Evolutionary conservation across 2,113 vertebrate species (phyloP), one percentile per base, ranked within the genome.

Genomic region (Microcebus jonahi): DNA sequence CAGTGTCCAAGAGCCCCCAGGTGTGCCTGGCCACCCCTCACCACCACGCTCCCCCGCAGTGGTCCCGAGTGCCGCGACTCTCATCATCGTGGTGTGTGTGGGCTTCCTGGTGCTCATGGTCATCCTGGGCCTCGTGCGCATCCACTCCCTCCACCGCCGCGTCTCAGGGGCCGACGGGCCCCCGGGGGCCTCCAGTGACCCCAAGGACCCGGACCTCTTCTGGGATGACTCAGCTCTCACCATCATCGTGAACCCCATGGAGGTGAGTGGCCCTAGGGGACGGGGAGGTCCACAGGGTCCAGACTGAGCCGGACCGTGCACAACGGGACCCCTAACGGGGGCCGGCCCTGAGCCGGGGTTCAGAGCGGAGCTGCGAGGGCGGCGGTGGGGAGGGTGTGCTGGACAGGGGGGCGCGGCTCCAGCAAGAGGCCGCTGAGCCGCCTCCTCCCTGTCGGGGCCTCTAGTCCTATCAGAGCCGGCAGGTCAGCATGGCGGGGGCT

Each of bases 241-340:
- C 96, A 99, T 99, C 95, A 99, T 99, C 0, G 99, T 99, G 91
- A 99, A 99, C 98, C 99, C 99, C 45, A 99, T 99, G 99, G 99
- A 99, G 99, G 99, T 99, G 98, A 99, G 97, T 86, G 76, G 13
- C 42, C 39, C 25, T 59, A 36, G 21, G 50, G 59, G 23, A 13
- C 1, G 36, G 18, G 50, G 18, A 21, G 15, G 25, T 27, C 61
- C 15, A 14, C 4, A 82, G 79, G n/a, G 94, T 61, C 34, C 14
- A 73, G 91, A 57, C 5, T 12, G 14, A 29, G 14, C 76, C 55
- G 85, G 57, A 61, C 31, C 1, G 1, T 6, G 3, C 17, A 27
- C 8, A 6, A 59, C 2, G 36, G 83, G 59, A 39, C 59, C 48
- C n/a, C 48, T 4, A 25, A 23, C 0, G 23, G 61, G 63, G 48